Base-by-base conservation (phyloP, 2,797 vertebrate species). In the Distichodus sexfasciatus region DNA sequence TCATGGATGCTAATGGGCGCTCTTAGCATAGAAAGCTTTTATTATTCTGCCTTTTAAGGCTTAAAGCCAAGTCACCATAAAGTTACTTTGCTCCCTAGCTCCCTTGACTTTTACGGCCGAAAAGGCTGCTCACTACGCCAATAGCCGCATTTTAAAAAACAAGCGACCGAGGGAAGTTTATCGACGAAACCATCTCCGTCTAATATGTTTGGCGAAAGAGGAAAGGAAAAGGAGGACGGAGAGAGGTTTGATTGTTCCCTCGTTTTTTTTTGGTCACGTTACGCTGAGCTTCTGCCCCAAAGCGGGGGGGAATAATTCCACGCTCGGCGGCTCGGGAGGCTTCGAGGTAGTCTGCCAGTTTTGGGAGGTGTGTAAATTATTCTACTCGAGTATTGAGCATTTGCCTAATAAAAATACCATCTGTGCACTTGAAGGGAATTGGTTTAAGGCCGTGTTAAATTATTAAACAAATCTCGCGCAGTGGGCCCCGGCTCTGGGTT, bases 381-480 rank as follows among this genome's bases (percentile, higher is more conserved):
- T 87, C 79, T 75, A 83, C 78, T 88, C 78, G 82, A 89, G 82
- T 81, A 80, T 72, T 21, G 33, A 85, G 82, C 74, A 79, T 81
- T 84, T 82, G 77, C 77, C 77, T 83, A 85, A 85, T 87, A 88
- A 85, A 87, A 87, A 89, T 80, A 87, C 81, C 87, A 89, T 89
- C 83, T 87, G 86, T 83, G 82, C 74, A 81, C 81, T 86, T 83
- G 75, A 85, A 85, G 76, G 82, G 75, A 83, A 88, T 82, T 85
- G 78, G 82, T 89, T 84, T 85, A 84, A 80, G 81, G 85, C 83
- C 6, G 58, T 77, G 68, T 59, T 87, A 81, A 87, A 89, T 88
- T 85, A 88, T 88, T 85, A 72, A 88, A 81, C 80, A 79, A 79
- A 84, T 85, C 79, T 81, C 50, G 71, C 61, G 66, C 83, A 89